Percentiles rank a stretch among this genome's conserved stretches.
phyloP scores from a whole-genome alignment of 2,797 vertebrate genomes.

The Tamandua tetradactyla region DNA sequence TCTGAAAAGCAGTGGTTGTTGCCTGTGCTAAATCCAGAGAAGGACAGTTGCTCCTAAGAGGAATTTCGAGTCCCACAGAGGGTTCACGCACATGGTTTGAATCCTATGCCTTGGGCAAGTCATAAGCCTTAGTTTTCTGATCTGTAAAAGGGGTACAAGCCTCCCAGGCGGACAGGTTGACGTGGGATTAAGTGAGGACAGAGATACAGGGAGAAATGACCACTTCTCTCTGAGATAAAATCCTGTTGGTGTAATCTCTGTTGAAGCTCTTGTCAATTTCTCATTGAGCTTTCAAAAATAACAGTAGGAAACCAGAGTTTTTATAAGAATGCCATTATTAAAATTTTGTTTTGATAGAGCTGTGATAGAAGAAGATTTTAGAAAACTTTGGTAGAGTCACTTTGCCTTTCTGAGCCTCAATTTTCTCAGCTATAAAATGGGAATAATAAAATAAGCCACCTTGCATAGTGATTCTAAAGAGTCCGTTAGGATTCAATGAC shows the following conservation, averaged over 20 bases:
- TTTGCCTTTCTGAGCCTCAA: neutral
- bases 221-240: neutral
- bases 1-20: neutral
- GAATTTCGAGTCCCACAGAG: neutral
- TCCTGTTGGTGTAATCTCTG: rapidly evolving
- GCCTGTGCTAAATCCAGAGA: neutral
- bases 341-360: neutral
- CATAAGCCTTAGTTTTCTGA: neutral
- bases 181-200: neutral
- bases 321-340: neutral
- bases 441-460: neutral
- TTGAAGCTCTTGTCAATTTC: neutral
- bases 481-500: neutral
- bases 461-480: too few species aligned
- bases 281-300: neutral
- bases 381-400: neutral
- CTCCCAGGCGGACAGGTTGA: neutral
- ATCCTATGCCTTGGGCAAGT: neutral
- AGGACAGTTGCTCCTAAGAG: neutral
- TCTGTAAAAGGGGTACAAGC: neutral
- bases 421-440: neutral
- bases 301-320: neutral
- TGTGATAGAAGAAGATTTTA: neutral
- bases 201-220: neutral
- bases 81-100: neutral